phyloP scores from a whole-genome alignment of 1,140 invertebrate species.

The Drosophila triauraria region DNA sequence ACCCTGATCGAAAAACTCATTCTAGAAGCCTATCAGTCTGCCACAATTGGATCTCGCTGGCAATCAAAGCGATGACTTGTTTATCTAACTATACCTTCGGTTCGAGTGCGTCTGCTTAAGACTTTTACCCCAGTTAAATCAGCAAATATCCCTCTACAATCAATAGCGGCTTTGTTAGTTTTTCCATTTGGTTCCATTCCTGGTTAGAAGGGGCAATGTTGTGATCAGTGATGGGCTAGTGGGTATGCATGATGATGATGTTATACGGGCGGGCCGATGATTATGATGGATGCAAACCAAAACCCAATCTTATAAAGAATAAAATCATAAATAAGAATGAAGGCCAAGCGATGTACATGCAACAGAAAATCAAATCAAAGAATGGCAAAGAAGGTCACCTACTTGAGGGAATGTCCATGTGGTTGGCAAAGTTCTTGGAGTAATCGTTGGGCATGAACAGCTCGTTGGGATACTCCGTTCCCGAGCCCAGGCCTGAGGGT shows the following conservation, averaged over 20 bases:
- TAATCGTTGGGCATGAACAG: constrained; percentile 83
- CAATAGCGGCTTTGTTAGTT: constrained; percentile 22
- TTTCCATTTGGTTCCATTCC: constrained; percentile 49
- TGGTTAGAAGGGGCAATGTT: constrained; percentile 16
- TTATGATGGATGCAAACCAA: constrained; percentile 23
- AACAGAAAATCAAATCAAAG: constrained; percentile 55
- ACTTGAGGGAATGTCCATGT: constrained; percentile 85
- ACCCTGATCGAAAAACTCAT: background rate
- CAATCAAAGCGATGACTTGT: constrained; percentile 33
- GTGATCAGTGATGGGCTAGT: constrained; percentile 30
- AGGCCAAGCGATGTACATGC: constrained; percentile 49
- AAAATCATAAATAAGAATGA: constrained; percentile 25
- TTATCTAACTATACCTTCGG: constrained; percentile 34
- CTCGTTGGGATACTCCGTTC: constrained; percentile 80
- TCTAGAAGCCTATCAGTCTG: constrained; percentile 19
- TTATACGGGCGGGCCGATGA: background rate
- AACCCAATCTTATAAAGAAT: constrained; percentile 15
- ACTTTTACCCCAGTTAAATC: constrained; percentile 39
- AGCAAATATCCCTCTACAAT: constrained; percentile 43
- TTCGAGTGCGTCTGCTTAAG: constrained; percentile 26
- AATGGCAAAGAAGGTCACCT: constrained; percentile 44
- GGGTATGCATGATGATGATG: constrained; percentile 23
- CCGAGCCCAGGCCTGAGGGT: constrained; percentile 21
- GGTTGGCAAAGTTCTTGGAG: constrained; percentile 82
- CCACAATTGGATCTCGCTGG: constrained; percentile 20